Evolutionary conservation across 2,797 vertebrate species (phyloP), one percentile per base, ranked within the genome.

Genomic region (Oreonectes daqikongensis): DNA sequence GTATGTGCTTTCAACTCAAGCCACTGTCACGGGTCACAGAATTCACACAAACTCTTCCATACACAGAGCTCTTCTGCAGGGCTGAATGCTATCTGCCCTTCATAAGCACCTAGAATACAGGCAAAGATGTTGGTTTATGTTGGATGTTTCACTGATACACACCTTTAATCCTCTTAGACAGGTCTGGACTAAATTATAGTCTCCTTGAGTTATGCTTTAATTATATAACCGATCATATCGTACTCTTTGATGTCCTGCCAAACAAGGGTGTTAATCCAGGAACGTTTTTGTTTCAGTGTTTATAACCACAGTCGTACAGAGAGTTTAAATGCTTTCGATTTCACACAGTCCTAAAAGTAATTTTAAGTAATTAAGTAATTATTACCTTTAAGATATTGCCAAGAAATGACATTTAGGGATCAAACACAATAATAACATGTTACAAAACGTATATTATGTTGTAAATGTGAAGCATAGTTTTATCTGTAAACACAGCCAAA

Each of bases 211-310:
- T 71, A 24, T 71, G 28, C 26, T 72, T 59, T 53, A 72, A 71
- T 72, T 60, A 76, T 52, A 53, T 75, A 76, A 80, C 40, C 17
- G 64, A 65, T 67, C 26, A 67, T 72, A 66, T 59, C 46, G 18
- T 14, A 60, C 5, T 65, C 40, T 35, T 40, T 66, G 32, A 71
- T 67, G 59, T 46, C 18, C 18, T 52, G 14, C 24, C 40, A 42
- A 35, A 26, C 63, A 48, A 48, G 44, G 22, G 64, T 3, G 20
- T 38, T 11, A 48, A 55, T 79, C 71, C 35, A 12, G 17, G n/a
- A 35, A 35, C 24, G 1, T 48, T 52, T 9, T 44, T n/a, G n/a
- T n/a, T n/a, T n/a, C n/a, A n/a, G n/a, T 63, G 30, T 60, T 72
- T 68, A 24, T 40, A n/a, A 30, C 68, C 18, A 35, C 32, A 5